Base-by-base conservation (phyloP, 2,888 invertebrate genomes). In the Orthonychiurus folsomi region DNA sequence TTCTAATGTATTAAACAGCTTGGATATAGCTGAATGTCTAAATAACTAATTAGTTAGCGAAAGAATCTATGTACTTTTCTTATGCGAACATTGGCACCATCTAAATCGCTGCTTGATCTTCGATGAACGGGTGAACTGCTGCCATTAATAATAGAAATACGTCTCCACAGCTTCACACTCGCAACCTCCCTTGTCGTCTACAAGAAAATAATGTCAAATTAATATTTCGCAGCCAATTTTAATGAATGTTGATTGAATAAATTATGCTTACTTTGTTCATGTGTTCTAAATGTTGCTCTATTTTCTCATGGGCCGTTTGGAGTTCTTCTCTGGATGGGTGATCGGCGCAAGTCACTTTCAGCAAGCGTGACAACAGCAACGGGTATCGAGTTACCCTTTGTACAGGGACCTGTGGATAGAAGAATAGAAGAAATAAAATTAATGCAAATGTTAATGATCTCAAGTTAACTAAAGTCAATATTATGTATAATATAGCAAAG, bases 371-470 rank as follows among this genome's bases (percentile, higher is more conserved):
- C 75, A 96, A 80, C 70, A 96, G 82, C 73, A 96, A 81, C 54
- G 95, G 95, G 81, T 95, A 95, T 81, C 94, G 94, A 74, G 95
- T 95, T 74, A 95, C 93, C 78, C 95, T 84, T 81, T 95, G 95
- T 68, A 96, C 94, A 69, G 95, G 95, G 74, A 92, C 88, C 88
- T 88, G 74, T 63, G 75, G 50, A 63, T 56, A 18, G 53, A 9
- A 24, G 23, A 59, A 59, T 37, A 37, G 15, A 50, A 12, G 5
- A 47, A 37, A 20, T 21, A n/a, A 12, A 55, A 24, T 23, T 24
- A 55, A 55, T 2, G 24, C 5, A 55, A 20, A 2, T 55, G 55
- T 3, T 24, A 55, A 55, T n/a, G 52, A 37, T 37, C 15, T 37
- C 37, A 9, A 37, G 37, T 15, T 37, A 37, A 9, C 15, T 37